Conservation (phyloP, 92 coral and sea anemone species). For the Umimayanthus chanpuru region DNA sequence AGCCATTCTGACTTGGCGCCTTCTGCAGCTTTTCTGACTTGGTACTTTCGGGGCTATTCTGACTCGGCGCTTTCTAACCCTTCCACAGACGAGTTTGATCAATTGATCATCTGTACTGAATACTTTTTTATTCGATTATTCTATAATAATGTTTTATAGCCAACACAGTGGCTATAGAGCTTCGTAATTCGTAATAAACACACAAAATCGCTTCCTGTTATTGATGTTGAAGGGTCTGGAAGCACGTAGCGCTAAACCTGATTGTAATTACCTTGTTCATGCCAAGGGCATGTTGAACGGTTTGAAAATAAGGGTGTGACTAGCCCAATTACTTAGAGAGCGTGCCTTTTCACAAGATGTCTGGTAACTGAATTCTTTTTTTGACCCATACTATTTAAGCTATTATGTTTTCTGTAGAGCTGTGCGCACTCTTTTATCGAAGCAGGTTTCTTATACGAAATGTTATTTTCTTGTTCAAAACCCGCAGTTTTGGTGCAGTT, state of each 20-base stretch:
- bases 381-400: neutral
- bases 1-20: too few species aligned
- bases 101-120: neutral
- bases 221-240: neutral
- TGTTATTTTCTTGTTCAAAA: neutral
- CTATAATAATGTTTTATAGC: neutral
- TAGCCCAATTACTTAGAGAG: neutral
- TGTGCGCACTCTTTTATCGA: neutral
- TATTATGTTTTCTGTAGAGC: neutral
- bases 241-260: neutral
- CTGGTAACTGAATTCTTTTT: neutral
- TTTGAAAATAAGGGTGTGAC: neutral
- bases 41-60: too few species aligned
- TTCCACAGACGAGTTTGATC: neutral
- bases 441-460: neutral
- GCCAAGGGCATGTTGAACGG: neutral
- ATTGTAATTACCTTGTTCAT: neutral
- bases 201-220: conserved; percentile 2
- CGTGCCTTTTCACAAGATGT: neutral
- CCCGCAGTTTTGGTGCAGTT: conserved; percentile 5
- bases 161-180: neutral
- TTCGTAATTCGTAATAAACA: neutral
- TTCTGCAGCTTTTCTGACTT: too few species aligned
- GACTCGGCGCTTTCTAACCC: too few species aligned
- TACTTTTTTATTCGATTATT: neutral